Evolutionary conservation across 1,140 invertebrate genomes (phyloP), one percentile per base, ranked within the genome.

Genomic region (Diorhabda elongata): DNA sequence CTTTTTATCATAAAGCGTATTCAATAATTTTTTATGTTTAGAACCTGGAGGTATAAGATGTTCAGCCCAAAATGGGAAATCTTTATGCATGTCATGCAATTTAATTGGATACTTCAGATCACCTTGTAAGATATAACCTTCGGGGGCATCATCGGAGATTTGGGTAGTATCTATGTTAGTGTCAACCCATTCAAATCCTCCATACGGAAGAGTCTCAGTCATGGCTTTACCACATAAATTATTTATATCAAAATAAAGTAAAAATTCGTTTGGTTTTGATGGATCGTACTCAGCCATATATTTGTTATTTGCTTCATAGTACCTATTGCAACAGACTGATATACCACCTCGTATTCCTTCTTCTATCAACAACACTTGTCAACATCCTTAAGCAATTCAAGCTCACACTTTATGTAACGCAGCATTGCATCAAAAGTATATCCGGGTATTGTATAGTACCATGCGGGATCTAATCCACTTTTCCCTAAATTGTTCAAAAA

Each of bases 201-300:
- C 69, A 42, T 70, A 72, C 41, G 84, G 83, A 52, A 86, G 74
- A 68, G 68, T 72, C 71, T 82, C 71, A 26, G 75, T 80, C 83
- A 86, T 84, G 9, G 81, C 80, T 66, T 71, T 80, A 8, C 85
- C 85, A 81, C 87, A 87, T 61, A 86, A 74, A 78, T 87, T 86
- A 74, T 84, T 86, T 4, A 76, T 79, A 82, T 87, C 85, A 4
- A 81, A 78, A 77, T 86, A 85, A 67, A 60, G 77, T 75, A 61
- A 66, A 73, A 42, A 69, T 67, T 72, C 76, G 79, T 66, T 79
- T 74, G 60, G 78, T 78, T 66, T 78, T 26, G 26, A 26, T 26
- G 26, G 26, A 26, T 26, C 26, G 26, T 26, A 26, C 26, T 26
- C 26, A 26, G 26, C 26, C 26, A 26, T 26, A 26, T 26, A 26